These are phyloP conservation scores for Numida meleagris DNA, from an alignment of 2,113 vertebrate genomes.

Conservation along the genomic window DNA sequence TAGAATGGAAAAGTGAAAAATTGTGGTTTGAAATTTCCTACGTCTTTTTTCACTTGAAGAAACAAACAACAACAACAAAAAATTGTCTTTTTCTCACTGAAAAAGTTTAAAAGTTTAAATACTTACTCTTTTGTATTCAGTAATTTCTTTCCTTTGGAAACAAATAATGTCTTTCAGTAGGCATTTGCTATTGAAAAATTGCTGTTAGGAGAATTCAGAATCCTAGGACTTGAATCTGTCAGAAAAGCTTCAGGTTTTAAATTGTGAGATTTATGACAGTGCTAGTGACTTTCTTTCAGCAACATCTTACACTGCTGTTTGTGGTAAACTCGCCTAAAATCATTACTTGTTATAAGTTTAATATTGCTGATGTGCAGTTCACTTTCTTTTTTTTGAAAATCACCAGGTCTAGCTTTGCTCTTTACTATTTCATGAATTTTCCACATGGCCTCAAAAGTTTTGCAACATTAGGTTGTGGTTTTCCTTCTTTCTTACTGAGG, in stretches of 20 bases:
- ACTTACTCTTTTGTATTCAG: neutral
- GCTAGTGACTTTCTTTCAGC: neutral
- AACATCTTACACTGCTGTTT: neutral
- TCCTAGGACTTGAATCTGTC: neutral
- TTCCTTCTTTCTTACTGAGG: neutral
- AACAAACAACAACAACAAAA: neutral
- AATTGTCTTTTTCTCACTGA: neutral
- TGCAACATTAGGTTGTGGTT: neutral
- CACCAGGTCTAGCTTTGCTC: neutral
- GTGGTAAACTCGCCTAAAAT: neutral
- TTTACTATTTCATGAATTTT: neutral
- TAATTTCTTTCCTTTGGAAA: neutral
- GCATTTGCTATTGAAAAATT: neutral
- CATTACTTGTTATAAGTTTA: neutral
- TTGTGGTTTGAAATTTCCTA: neutral
- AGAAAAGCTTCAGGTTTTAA: neutral
- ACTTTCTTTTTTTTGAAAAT: neutral
- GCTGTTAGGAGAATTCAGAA: neutral
- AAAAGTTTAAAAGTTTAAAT: neutral
- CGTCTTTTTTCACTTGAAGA: neutral
- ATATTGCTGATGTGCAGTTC: neutral
- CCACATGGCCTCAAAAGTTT: neutral
- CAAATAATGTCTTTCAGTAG: neutral
- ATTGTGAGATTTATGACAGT: neutral
- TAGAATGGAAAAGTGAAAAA: neutral